Evolutionary conservation across 2,797 vertebrate genomes (phyloP).

Genomic region (Pristis pectinata): DNA sequence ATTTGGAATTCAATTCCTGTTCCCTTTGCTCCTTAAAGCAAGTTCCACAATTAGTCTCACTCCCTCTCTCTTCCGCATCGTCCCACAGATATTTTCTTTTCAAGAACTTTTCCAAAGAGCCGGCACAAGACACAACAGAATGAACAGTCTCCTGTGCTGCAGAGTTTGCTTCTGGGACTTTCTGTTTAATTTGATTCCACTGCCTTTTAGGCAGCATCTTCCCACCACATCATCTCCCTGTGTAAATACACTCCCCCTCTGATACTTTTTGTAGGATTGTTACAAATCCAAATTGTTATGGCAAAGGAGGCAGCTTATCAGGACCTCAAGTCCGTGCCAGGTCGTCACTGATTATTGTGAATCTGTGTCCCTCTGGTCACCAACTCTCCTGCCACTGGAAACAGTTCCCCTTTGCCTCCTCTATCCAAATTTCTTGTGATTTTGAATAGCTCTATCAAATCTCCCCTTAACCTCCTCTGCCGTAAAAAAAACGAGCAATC

Average conservation of each 20-base stretch:
- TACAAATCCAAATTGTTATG: too few species aligned
- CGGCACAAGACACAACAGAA: neutral
- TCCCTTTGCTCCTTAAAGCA: neutral
- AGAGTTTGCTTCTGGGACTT: neutral
- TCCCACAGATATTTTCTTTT: neutral
- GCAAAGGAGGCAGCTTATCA: too few species aligned
- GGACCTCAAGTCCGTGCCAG: too few species aligned
- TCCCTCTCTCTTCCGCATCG: too few species aligned
- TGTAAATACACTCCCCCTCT: neutral
- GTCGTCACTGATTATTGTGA: neutral
- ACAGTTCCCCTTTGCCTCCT: neutral
- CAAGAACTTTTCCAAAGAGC: neutral
- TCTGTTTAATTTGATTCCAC: neutral
- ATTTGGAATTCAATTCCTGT: neutral
- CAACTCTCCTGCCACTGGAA: neutral
- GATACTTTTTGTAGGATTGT: too few species aligned
- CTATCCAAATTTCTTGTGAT: neutral
- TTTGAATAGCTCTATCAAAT: neutral
- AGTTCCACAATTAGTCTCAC: neutral
- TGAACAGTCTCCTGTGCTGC: neutral
- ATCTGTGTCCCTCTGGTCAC: neutral
- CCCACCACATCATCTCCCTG: neutral
- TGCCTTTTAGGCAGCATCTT: neutral
- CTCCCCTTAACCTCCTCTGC: neutral
- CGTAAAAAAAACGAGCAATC: neutral